phyloP scores from a whole-genome alignment of 2,113 vertebrate genomes.

The Calcarius ornatus region DNA sequence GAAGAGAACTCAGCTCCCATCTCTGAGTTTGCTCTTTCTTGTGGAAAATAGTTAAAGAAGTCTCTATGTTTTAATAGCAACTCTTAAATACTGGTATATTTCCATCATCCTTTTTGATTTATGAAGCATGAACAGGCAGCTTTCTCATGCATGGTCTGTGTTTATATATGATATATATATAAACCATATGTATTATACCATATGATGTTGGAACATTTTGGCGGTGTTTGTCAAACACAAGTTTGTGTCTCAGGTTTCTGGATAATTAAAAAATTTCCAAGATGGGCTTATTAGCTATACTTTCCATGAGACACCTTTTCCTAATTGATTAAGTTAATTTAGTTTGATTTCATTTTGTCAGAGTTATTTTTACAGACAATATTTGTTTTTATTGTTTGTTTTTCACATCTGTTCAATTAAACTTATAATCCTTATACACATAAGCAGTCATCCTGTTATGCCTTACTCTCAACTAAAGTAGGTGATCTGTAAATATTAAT shows the following conservation, averaged over 20 bases:
- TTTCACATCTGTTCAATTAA: background rate
- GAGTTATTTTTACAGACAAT: background rate
- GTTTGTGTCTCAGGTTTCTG: background rate
- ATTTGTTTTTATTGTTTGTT: background rate
- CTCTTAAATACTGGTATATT: background rate
- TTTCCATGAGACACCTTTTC: background rate
- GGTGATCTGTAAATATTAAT: background rate
- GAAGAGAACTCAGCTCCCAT: background rate
- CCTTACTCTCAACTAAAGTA: background rate
- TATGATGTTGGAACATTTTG: background rate
- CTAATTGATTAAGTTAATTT: background rate
- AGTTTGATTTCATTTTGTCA: background rate
- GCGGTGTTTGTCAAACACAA: background rate
- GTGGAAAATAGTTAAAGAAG: background rate
- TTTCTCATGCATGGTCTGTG: background rate
- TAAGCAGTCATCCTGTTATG: background rate
- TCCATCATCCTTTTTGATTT: background rate
- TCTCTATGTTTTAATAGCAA: background rate
- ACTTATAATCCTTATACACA: background rate
- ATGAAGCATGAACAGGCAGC: background rate
- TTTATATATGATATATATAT: background rate
- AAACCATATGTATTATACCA: background rate
- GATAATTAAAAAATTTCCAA: background rate
- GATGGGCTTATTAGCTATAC: background rate
- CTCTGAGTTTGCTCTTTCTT: background rate